Evolutionary conservation across 2,888 invertebrate species (phyloP).

Genomic region (Zygothrica quintamaculata): DNA sequence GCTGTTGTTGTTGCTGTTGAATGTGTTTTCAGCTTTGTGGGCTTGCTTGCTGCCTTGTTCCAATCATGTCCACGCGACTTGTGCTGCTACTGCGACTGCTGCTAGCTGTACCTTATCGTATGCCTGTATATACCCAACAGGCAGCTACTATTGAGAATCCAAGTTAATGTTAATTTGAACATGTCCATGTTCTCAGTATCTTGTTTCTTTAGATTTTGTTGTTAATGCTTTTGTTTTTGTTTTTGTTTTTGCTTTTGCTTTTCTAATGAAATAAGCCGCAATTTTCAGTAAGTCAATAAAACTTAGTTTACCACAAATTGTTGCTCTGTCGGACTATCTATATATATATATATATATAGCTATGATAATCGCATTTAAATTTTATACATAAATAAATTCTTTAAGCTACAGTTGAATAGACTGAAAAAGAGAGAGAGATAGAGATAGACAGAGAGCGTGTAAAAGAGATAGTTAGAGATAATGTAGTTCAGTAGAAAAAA

Average conservation of each 20-base stretch:
- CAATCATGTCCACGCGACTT: too few relatives aligned
- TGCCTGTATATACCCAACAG: constrained; percentile 9
- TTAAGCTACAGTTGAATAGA: too few relatives aligned
- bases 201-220: too few relatives aligned
- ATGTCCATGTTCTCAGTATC: too few relatives aligned
- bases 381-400: constrained; percentile 1
- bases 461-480: neutral
- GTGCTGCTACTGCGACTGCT: constrained; percentile 28
- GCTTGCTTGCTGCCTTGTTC: constrained; percentile 59
- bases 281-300: neutral
- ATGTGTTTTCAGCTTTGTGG: constrained; percentile 67
- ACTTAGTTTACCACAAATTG: neutral
- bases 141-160: constrained; percentile 61
- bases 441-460: neutral
- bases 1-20: constrained; percentile 4
- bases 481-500: too few relatives aligned
- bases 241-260: neutral
- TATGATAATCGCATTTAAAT: neutral
- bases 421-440: neutral
- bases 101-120: constrained; percentile 26
- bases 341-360: too few relatives aligned
- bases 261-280: constrained; percentile 1
- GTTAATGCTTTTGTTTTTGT: too few relatives aligned
- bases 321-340: too few relatives aligned
- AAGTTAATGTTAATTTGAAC: constrained; percentile 65